Conservation (phyloP, 2,888 invertebrate genomes). For the Temnothorax unifasciatus region DNA sequence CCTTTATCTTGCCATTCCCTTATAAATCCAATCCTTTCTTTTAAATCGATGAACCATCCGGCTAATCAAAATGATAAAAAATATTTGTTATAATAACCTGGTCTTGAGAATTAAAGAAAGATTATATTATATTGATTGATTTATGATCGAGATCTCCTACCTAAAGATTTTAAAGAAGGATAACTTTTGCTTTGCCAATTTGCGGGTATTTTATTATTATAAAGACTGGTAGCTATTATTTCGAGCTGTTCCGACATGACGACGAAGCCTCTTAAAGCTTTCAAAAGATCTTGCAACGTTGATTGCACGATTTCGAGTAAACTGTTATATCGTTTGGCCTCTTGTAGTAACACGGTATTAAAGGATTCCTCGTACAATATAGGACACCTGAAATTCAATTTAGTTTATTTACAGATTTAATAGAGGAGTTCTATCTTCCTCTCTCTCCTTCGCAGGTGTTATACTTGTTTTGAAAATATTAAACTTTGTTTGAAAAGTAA, state of each 20-base stretch:
- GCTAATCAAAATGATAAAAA: constrained; percentile 72
- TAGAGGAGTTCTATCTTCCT: not conserved
- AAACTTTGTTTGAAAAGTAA: not conserved
- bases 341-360: constrained; percentile 95
- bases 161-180: constrained; percentile 91
- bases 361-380: constrained; percentile 95
- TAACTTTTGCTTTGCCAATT: constrained; percentile 91
- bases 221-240: constrained; percentile 90
- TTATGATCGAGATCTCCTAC: constrained; percentile 82
- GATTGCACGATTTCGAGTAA: constrained; percentile 88
- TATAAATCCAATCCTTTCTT: constrained; percentile 89
- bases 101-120: not conserved
- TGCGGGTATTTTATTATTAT: constrained; percentile 90
- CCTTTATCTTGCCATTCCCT: constrained; percentile 89
- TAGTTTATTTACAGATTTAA: constrained; percentile 5
- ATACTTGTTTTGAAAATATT: not conserved
- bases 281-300: constrained; percentile 88
- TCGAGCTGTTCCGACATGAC: constrained; percentile 93
- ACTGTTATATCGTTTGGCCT: constrained; percentile 93
- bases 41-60: constrained; percentile 90
- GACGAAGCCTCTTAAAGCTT: constrained; percentile 92
- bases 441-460: not conserved
- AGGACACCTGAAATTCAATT: constrained; percentile 89
- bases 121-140: constrained; percentile 8
- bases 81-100: constrained; percentile 15